A percentile compares a stretch with the other conserved stretches of the same genome.
phyloP scores from a whole-genome alignment of 2,113 vertebrate genomes.

The Esox niger region DNA sequence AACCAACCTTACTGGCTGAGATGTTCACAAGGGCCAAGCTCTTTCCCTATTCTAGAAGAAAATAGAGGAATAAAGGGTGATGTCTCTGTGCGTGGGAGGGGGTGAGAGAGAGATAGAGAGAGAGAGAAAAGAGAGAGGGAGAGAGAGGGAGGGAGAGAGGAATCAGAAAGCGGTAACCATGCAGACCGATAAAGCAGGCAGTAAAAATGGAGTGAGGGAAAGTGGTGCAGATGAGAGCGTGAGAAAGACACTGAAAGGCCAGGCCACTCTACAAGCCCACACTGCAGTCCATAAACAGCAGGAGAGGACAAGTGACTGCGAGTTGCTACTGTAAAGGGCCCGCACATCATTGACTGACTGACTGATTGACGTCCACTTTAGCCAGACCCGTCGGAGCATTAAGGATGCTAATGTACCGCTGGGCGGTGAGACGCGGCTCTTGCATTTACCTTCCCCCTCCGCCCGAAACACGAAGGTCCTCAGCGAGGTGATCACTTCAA shows the following conservation, averaged over 20 bases:
- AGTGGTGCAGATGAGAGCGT: neutral
- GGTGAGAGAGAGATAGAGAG: neutral
- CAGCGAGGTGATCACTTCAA: constrained; percentile 88
- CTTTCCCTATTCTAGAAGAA: constrained; percentile 13
- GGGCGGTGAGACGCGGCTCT: neutral
- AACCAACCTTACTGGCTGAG: constrained; percentile 31
- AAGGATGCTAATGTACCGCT: too few relatives aligned
- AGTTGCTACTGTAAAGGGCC: too few relatives aligned
- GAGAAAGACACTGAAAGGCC: constrained; percentile 13
- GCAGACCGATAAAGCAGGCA: too few relatives aligned
- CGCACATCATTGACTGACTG: too few relatives aligned
- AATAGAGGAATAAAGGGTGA: constrained; percentile 11
- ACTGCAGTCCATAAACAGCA: neutral
- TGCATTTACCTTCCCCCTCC: constrained; percentile 88
- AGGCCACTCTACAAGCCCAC: neutral
- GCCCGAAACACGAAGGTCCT: constrained; percentile 90
- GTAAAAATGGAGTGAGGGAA: neutral
- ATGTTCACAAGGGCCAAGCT: constrained; percentile 34
- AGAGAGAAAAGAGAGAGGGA: constrained; percentile 3
- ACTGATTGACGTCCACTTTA: too few relatives aligned
- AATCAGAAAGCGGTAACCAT: too few relatives aligned
- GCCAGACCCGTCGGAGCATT: too few relatives aligned
- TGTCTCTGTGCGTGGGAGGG: neutral
- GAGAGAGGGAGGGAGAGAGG: too few relatives aligned
- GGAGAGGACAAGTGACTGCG: neutral